phyloP scores from a whole-genome alignment of 2,113 vertebrate genomes.

The Nannospalax galili region DNA sequence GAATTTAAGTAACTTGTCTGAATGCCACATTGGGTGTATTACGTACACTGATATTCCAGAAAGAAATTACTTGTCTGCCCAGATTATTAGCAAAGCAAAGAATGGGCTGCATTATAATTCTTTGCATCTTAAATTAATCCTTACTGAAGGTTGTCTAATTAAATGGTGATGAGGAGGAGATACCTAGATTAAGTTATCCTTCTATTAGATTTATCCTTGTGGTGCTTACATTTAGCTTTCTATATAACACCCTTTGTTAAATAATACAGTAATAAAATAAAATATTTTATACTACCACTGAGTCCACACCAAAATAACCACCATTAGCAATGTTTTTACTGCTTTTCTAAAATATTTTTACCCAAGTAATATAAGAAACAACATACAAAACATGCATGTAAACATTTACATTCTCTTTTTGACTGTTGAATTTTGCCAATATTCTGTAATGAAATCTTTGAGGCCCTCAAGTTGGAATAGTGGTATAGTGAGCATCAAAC shows the following conservation, averaged over 20 bases:
- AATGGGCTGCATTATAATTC: neutral
- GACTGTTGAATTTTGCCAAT: neutral
- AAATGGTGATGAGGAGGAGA: neutral
- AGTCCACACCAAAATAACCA: neutral
- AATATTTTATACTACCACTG: neutral
- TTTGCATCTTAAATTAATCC: neutral
- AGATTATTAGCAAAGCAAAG: neutral
- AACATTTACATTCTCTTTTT: neutral
- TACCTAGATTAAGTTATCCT: neutral
- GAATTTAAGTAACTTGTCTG: neutral
- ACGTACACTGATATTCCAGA: neutral
- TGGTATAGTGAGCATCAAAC: neutral
- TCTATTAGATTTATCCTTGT: no score
- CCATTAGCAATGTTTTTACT: neutral
- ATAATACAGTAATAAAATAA: neutral
- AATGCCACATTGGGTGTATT: neutral
- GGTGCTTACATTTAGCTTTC: neutral
- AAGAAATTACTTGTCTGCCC: neutral
- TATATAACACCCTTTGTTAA: neutral
- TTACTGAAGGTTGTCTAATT: neutral
- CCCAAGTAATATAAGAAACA: neutral
- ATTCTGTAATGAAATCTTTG: conserved; percentile 25
- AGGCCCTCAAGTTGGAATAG: neutral
- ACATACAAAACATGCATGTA: neutral
- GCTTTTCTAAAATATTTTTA: neutral